Conservation (phyloP, 2,888 invertebrate species). For the Lissocephala sabroskyi region DNA sequence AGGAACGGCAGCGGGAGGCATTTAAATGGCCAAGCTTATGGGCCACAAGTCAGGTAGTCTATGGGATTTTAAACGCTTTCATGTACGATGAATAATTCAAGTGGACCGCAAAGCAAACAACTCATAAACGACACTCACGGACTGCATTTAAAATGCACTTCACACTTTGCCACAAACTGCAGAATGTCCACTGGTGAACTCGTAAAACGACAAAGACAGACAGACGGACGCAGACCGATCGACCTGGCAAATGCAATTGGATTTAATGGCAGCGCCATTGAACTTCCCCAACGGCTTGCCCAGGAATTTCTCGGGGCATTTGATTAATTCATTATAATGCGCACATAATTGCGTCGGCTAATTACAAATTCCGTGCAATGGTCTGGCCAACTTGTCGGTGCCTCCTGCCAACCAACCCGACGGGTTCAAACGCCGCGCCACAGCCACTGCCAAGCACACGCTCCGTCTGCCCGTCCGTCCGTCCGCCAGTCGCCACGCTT, state of each 20-base stretch:
- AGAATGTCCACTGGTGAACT: neutral
- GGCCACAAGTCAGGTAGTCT: neutral
- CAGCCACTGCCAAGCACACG: neutral
- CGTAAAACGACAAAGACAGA: neutral
- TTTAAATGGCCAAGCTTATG: slow-evolving; percentile 10
- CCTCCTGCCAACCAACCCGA: slow-evolving; percentile 16
- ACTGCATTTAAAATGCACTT: slow-evolving; percentile 18
- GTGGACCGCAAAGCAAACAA: slow-evolving; percentile 14
- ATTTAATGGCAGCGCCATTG: slow-evolving; percentile 18
- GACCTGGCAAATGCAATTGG: slow-evolving; percentile 7
- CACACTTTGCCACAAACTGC: slow-evolving; percentile 17
- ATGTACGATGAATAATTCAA: slow-evolving; percentile 37
- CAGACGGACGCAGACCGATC: too few relatives aligned
- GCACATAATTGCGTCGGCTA: slow-evolving; percentile 54
- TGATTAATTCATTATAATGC: slow-evolving; percentile 43
- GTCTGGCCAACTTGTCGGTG: slow-evolving; percentile 15
- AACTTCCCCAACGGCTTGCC: slow-evolving; percentile 28
- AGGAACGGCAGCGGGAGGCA: slow-evolving; percentile 9
- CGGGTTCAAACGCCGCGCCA: neutral
- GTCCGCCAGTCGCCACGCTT: too few relatives aligned
- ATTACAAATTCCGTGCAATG: slow-evolving; percentile 53
- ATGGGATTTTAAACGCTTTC: slow-evolving; percentile 41
- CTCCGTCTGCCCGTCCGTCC: too few relatives aligned
- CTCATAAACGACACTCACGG: neutral
- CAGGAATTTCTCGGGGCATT: slow-evolving; percentile 45